phyloP scores from a whole-genome alignment of 2,888 invertebrate genomes.

The Gymnocheta viridis region DNA sequence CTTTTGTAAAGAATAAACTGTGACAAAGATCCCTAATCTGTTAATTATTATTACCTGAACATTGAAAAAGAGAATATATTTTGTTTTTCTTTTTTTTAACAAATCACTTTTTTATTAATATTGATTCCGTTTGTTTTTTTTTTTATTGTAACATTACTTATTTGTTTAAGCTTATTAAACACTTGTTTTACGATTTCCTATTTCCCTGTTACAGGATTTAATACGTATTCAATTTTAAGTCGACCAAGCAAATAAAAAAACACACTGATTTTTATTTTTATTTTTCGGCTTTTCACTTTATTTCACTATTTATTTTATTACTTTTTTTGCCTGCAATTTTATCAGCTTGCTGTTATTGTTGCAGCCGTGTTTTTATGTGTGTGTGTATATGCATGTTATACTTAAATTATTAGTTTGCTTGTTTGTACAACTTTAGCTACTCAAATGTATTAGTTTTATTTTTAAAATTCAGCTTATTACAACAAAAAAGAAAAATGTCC shows the following conservation, averaged over 20 bases:
- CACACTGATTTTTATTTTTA: slow-evolving; percentile 17
- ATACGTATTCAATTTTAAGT: slow-evolving; percentile 7
- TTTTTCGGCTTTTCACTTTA: slow-evolving; percentile 24
- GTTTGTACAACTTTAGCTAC: neutral
- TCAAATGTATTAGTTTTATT: neutral
- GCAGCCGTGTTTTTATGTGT: slow-evolving; percentile 8
- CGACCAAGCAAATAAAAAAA: slow-evolving; percentile 14
- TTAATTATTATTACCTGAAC: slow-evolving; percentile 4
- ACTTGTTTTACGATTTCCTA: slow-evolving; percentile 13
- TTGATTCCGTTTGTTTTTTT: neutral
- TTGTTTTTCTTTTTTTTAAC: neutral
- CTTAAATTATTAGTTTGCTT: slow-evolving; percentile 31
- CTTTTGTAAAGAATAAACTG: neutral
- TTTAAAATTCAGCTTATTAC: neutral
- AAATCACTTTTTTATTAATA: neutral
- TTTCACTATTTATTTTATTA: slow-evolving; percentile 11
- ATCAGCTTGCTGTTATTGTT: slow-evolving; percentile 38
- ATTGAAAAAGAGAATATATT: neutral
- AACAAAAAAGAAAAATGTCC: slow-evolving; percentile 3
- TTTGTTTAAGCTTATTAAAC: neutral
- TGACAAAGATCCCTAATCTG: neutral
- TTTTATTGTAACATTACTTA: neutral
- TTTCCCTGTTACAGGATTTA: neutral
- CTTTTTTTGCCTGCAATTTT: neutral
- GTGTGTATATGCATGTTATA: slow-evolving; percentile 6